Evolutionary conservation across 1,140 invertebrate genomes (phyloP), one percentile per base, ranked within the genome.

Genomic region (Stratiolaelaps scimitus): DNA sequence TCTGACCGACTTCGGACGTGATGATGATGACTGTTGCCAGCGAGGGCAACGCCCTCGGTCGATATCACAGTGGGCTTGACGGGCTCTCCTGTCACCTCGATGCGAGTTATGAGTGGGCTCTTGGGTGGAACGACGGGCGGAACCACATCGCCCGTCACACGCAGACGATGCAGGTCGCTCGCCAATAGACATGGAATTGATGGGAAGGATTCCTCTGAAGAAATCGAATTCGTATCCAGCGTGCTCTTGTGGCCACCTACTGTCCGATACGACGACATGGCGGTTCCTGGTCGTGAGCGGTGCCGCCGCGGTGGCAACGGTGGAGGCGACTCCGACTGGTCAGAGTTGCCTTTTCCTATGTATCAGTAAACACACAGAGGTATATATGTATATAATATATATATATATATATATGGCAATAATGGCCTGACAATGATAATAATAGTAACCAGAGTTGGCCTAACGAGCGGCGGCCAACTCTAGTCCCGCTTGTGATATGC

Each of bases 61-160:
- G 53, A 60, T 60, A 60, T 60, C 53, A 60, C 53, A 60, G 53
- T 60, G 13, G 53, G 53, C 34, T 60, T 60, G 34, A 60, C 53
- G 34, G 53, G 53, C 34, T 60, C 53, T 26, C 53, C 53, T 29
- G 53, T 60, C 26, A 60, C 53, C 26, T 60, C 53, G 23, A 60
- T 60, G 15, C 53, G 53, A 10, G 53, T 60, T n/a, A 60, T 34
- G 15, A 60, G 13, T 15, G 53, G 53, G 20, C 53, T 60, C 20
- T 60, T 60, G 26, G 53, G 53, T 17, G 53, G 53, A 26, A 60
- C 53, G 4, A 23, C 34, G 20, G 53, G 53, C 23, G 53, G 53
- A n/a, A 60, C 53, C 26, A 60, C 53, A 60, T 60, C 53, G 17
- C 53, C 53, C 15, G 53, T 29, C 17, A 60, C 53, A 15, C 53